Conservation (phyloP, 2,797 vertebrate species). For the Lerista edwardsae region DNA sequence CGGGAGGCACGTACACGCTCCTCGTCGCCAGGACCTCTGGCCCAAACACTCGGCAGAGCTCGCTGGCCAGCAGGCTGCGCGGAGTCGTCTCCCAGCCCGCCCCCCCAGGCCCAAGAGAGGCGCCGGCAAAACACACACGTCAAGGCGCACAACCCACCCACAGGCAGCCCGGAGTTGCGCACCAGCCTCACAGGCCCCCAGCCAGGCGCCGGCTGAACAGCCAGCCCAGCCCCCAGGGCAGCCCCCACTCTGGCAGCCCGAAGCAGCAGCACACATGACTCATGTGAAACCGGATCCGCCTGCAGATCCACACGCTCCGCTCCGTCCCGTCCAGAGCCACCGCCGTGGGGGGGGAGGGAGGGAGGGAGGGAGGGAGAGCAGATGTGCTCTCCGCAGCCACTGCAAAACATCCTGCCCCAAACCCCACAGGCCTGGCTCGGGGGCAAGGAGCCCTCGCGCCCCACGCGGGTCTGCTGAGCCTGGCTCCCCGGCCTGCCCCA, state of each 20-base stretch:
- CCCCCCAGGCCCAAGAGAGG: fast-evolving
- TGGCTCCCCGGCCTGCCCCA: too few relatives aligned
- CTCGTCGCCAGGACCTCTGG: not conserved
- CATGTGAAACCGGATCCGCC: not conserved
- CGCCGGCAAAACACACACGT: fast-evolving
- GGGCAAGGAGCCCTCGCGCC: too few relatives aligned
- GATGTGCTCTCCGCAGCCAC: too few relatives aligned
- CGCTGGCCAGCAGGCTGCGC: not conserved
- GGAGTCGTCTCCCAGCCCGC: too few relatives aligned
- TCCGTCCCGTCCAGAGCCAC: not conserved
- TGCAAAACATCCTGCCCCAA: not conserved
- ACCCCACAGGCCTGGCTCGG: too few relatives aligned
- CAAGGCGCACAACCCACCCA: fast-evolving
- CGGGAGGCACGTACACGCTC: not conserved
- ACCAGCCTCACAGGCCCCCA: too few relatives aligned
- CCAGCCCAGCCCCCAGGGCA: too few relatives aligned
- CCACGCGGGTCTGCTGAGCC: too few relatives aligned
- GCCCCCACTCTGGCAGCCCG: not conserved
- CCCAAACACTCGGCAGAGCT: not conserved
- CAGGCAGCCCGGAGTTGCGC: too few relatives aligned
- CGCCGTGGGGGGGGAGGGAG: not conserved
- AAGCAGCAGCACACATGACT: not conserved
- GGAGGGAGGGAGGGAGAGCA: too few relatives aligned
- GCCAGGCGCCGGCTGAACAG: too few relatives aligned
- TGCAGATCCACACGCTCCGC: not conserved